A percentile compares a stretch with the other conserved stretches of the same genome.
phyloP scores from a whole-genome alignment of 2,113 vertebrate genomes.

The Hylia prasina region DNA sequence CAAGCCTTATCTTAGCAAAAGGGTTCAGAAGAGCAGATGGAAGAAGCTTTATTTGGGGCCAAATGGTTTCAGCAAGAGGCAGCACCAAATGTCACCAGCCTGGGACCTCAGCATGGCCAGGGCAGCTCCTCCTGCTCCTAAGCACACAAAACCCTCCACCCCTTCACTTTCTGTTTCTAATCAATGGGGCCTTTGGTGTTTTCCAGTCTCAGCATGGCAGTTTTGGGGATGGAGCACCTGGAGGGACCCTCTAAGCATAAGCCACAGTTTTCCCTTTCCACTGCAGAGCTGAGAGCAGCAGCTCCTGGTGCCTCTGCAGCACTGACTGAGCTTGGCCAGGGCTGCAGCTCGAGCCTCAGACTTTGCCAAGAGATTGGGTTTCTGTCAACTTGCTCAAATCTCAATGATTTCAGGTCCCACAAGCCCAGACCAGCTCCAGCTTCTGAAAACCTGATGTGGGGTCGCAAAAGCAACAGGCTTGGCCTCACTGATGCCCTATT shows the following conservation, averaged over 20 bases:
- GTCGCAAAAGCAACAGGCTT: neutral
- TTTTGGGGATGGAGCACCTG: neutral
- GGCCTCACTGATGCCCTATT: neutral
- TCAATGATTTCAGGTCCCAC: neutral
- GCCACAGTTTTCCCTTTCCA: neutral
- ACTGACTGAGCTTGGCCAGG: neutral
- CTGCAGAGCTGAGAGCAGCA: neutral
- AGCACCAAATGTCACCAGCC: fast-evolving
- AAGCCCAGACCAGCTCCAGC: neutral
- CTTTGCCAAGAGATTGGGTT: neutral
- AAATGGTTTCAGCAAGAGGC: neutral
- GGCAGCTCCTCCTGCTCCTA: neutral
- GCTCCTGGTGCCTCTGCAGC: neutral
- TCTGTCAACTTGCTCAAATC: neutral
- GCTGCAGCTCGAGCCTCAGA: neutral
- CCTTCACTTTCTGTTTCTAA: neutral
- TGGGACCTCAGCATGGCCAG: neutral
- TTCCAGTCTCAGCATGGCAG: neutral
- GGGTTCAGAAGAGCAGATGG: neutral
- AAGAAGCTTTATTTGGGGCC: neutral
- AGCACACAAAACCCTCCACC: neutral
- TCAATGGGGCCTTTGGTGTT: neutral
- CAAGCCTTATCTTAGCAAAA: neutral
- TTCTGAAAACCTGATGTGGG: neutral
- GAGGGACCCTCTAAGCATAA: neutral